A percentile compares a stretch with the other conserved stretches of the same genome.
phyloP scores from a whole-genome alignment of 2,888 invertebrate species.

The Platypus cylindrus region DNA sequence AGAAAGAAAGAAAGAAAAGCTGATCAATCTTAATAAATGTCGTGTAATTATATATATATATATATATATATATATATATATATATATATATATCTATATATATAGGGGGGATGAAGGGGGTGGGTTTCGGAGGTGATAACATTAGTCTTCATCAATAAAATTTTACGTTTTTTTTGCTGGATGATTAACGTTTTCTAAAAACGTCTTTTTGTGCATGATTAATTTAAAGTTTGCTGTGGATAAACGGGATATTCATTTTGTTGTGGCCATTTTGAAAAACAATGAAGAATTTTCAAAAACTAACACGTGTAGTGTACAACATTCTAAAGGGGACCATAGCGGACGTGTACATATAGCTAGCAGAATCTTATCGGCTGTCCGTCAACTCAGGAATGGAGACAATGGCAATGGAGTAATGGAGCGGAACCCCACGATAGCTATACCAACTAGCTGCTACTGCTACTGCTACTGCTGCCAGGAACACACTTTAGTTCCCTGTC shows the following conservation, averaged over 20 bases:
- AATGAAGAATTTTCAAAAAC: constrained; percentile 4
- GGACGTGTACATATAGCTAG: constrained; percentile 8
- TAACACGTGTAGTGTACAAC: constrained; percentile 16
- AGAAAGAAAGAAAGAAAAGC: too few species aligned
- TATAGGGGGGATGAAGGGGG: too few species aligned
- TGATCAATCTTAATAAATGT: constrained; percentile 15
- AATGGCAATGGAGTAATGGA: constrained; percentile 23
- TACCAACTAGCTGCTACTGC: too few species aligned
- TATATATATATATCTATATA: too few species aligned
- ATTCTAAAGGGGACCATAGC: constrained; percentile 12
- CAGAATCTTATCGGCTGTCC: constrained; percentile 15
- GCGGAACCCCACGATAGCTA: constrained; percentile 21
- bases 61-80: too few species aligned
- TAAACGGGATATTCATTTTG: not conserved
- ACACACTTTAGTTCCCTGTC: constrained; percentile 11
- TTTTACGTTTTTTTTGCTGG: not conserved
- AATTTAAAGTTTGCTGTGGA: not conserved
- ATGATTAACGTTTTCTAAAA: not conserved
- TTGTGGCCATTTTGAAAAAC: constrained; percentile 1
- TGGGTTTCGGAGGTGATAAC: constrained; percentile 1
- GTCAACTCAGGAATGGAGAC: constrained; percentile 18
- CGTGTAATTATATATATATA: too few species aligned
- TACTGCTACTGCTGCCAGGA: constrained; percentile 14
- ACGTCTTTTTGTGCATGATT: too few species aligned
- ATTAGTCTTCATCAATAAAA: constrained; percentile 3